Conservation (phyloP, 2,888 invertebrate species). For the Elgonia sp. region DNA sequence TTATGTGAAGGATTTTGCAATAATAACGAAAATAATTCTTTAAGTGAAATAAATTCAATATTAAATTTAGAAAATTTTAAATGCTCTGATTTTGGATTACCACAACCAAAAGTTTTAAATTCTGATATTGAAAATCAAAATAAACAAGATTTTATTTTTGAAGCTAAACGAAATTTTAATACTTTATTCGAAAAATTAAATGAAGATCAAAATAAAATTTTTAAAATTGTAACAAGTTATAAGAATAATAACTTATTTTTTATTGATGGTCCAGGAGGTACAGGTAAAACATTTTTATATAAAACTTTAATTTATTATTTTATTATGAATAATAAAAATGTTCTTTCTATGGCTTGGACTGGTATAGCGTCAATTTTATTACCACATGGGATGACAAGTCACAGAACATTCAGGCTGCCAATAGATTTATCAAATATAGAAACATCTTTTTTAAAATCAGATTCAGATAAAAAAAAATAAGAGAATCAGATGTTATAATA, state of each 20-base stretch:
- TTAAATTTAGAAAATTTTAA: conserved; percentile 33
- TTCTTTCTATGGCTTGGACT: no score
- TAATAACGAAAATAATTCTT: conserved; percentile 24
- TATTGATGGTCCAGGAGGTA: no score
- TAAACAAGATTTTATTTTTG: not conserved
- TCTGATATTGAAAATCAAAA: not conserved
- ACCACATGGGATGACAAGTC: conserved; percentile 19
- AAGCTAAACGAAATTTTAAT: not conserved
- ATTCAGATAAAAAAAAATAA: conserved; percentile 23
- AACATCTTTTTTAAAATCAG: conserved; percentile 21
- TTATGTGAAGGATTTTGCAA: conserved; percentile 44
- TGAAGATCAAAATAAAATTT: conserved; percentile 3
- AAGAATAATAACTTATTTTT: not conserved
- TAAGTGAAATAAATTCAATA: conserved; percentile 28
- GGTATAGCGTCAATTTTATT: not conserved
- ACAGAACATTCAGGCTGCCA: conserved; percentile 23
- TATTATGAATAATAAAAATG: no score
- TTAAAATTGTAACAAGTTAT: conserved; percentile 1
- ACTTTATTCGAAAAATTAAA: conserved; percentile 10
- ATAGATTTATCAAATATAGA: conserved; percentile 28
- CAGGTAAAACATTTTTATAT: no score
- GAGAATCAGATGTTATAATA: conserved; percentile 17
- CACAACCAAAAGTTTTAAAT: not conserved
- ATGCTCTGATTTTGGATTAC: conserved; percentile 49
- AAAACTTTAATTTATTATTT: no score